A percentile compares a stretch with the other conserved stretches of the same genome.
Evolutionary conservation across 2,113 vertebrate species (phyloP).

Genomic region (Zosterops hypoxanthus): DNA sequence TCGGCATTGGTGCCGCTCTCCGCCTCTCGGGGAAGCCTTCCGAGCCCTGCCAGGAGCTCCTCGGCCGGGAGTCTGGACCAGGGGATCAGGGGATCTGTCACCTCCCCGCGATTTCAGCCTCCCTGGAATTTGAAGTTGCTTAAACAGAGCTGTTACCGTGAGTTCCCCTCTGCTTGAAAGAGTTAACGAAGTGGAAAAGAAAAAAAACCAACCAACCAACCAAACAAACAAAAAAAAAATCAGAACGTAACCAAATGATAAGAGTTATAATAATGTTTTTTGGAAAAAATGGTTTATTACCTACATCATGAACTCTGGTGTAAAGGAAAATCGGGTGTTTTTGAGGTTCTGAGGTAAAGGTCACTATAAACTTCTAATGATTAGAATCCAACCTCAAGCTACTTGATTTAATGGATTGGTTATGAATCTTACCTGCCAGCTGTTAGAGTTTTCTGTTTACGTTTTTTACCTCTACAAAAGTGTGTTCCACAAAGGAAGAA

Average conservation of each 20-base stretch:
- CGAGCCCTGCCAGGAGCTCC: neutral
- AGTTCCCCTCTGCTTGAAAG: neutral
- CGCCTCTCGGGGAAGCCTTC: neutral
- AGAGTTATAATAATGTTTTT: neutral
- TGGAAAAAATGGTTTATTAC: neutral
- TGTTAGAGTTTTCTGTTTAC: neutral
- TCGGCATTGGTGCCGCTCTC: rapidly evolving
- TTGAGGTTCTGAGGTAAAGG: neutral
- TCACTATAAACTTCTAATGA: neutral
- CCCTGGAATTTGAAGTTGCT: neutral
- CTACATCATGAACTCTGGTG: rapidly evolving
- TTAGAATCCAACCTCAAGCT: neutral
- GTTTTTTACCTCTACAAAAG: neutral
- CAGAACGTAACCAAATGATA: neutral
- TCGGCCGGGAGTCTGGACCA: rapidly evolving
- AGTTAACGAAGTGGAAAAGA: neutral
- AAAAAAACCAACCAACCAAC: too few relatives aligned
- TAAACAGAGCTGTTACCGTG: neutral
- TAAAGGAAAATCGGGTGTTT: neutral
- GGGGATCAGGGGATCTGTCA: neutral
- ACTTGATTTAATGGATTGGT: neutral
- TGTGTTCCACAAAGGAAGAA: neutral
- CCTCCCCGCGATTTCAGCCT: neutral
- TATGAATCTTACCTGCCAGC: neutral
- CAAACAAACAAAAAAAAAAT: too few relatives aligned